Evolutionary conservation across 1,140 invertebrate species (phyloP).

Genomic region (Zaprionus gabonicus): DNA sequence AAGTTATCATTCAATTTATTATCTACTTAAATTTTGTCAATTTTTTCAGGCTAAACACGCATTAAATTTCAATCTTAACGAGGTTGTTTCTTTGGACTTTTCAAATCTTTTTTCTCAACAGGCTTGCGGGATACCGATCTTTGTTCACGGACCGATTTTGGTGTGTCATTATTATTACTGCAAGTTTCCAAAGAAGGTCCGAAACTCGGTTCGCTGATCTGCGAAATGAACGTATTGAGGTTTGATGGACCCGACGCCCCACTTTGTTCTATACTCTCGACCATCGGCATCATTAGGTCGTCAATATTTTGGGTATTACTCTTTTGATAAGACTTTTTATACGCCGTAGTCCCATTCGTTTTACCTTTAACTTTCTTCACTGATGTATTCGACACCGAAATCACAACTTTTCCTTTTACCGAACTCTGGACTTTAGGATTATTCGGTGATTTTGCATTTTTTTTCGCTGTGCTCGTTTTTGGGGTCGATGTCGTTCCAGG

Average conservation of each 20-base stretch:
- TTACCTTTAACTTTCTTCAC: neutral
- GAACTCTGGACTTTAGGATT: neutral
- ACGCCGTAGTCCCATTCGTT: neutral
- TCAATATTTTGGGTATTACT: constrained; percentile 18
- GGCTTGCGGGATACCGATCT: neutral
- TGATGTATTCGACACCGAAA: neutral
- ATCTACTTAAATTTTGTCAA: constrained; percentile 26
- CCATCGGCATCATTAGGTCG: constrained; percentile 37
- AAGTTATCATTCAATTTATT: constrained; percentile 4
- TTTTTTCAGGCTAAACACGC: constrained; percentile 27
- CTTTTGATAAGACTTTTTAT: neutral
- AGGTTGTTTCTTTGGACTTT: neutral
- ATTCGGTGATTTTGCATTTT: neutral
- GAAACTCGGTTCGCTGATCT: constrained; percentile 18
- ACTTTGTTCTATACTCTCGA: neutral
- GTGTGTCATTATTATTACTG: neutral
- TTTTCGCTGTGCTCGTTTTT: neutral
- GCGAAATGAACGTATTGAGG: neutral
- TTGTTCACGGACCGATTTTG: neutral
- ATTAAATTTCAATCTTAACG: constrained; percentile 17
- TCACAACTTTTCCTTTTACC: neutral
- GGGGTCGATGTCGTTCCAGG: neutral
- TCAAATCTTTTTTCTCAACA: neutral
- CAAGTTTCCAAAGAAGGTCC: constrained; percentile 18
- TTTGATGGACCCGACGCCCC: neutral